A percentile compares a stretch with the other conserved stretches of the same genome.
Conservation (phyloP, 1,140 invertebrate genomes). For the Drusus annulatus region DNA sequence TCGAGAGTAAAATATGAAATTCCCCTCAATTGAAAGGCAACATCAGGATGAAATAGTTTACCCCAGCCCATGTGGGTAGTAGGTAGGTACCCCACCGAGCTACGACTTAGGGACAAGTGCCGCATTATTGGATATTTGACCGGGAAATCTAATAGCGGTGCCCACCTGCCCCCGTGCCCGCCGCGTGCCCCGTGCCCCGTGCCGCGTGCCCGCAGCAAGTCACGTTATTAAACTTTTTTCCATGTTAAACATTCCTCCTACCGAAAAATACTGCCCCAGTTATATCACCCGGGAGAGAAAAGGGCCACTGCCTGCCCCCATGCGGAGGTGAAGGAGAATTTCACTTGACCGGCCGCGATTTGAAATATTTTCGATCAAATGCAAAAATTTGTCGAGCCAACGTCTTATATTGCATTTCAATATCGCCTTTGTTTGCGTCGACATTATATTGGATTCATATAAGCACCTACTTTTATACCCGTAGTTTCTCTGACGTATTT, state of each 20-base stretch:
- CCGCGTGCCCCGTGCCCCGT: not conserved
- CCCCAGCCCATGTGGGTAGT: too few species aligned
- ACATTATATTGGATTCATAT: constrained; percentile 42
- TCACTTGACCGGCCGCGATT: constrained; percentile 31
- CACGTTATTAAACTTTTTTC: constrained; percentile 60
- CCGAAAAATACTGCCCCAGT: constrained; percentile 54
- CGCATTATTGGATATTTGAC: constrained; percentile 60
- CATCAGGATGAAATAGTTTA: too few species aligned
- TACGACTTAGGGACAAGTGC: constrained; percentile 46
- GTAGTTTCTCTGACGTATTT: too few species aligned
- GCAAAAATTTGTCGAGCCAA: constrained; percentile 48
- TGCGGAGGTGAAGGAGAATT: not conserved
- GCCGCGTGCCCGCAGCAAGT: not conserved
- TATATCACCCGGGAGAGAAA: not conserved
- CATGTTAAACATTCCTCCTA: constrained; percentile 59
- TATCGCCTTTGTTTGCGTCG: constrained; percentile 35
- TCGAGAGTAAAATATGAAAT: too few species aligned
- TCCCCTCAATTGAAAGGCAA: too few species aligned
- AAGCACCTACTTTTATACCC: too few species aligned
- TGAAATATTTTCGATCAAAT: constrained; percentile 45
- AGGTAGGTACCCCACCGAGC: constrained; percentile 12
- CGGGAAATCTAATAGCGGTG: constrained; percentile 60
- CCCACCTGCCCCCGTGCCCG: constrained; percentile 38
- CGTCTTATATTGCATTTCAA: constrained; percentile 50
- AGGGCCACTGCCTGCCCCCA: constrained; percentile 24